phyloP scores from a whole-genome alignment of 2,888 invertebrate species.

The Eledona agricola region DNA sequence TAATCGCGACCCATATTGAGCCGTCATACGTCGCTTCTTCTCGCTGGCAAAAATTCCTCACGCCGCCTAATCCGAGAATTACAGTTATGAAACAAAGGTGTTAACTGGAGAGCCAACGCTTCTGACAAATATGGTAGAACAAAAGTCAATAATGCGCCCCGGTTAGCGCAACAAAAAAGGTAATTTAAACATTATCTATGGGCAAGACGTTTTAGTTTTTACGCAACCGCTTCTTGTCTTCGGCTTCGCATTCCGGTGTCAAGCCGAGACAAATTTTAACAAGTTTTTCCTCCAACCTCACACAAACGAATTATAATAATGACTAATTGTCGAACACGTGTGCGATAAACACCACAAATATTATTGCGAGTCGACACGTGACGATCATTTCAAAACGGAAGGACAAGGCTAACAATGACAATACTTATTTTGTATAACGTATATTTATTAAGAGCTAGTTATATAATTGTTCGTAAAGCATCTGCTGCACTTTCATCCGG shows the following conservation, averaged over 20 bases:
- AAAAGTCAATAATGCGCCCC: slow-evolving; percentile 25
- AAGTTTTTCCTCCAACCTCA: slow-evolving; percentile 8
- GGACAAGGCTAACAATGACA: slow-evolving; percentile 27
- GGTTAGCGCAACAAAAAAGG: slow-evolving; percentile 17
- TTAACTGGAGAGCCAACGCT: slow-evolving; percentile 22
- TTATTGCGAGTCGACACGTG: slow-evolving; percentile 27
- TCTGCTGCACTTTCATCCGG: slow-evolving; percentile 35
- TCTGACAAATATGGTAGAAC: slow-evolving; percentile 22
- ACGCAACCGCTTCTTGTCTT: not conserved
- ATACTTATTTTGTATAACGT: slow-evolving; percentile 17
- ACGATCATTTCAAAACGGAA: slow-evolving; percentile 22
- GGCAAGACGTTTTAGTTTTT: slow-evolving; percentile 1
- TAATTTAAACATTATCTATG: slow-evolving; percentile 16
- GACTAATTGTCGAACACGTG: slow-evolving; percentile 29
- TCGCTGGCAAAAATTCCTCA: slow-evolving; percentile 7
- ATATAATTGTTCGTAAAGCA: slow-evolving; percentile 31
- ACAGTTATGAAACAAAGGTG: slow-evolving; percentile 12
- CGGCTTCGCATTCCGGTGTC: not conserved
- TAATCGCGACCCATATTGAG: slow-evolving; percentile 18
- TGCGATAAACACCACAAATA: slow-evolving; percentile 28
- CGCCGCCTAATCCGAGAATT: not conserved
- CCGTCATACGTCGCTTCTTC: slow-evolving; percentile 18
- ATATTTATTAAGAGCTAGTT: slow-evolving; percentile 6
- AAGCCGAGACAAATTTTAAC: slow-evolving; percentile 7
- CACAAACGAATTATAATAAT: slow-evolving; percentile 26